These are phyloP conservation scores for Neodiprion lecontei DNA, from an alignment of 1,140 invertebrate genomes.

Conservation along the genomic window DNA sequence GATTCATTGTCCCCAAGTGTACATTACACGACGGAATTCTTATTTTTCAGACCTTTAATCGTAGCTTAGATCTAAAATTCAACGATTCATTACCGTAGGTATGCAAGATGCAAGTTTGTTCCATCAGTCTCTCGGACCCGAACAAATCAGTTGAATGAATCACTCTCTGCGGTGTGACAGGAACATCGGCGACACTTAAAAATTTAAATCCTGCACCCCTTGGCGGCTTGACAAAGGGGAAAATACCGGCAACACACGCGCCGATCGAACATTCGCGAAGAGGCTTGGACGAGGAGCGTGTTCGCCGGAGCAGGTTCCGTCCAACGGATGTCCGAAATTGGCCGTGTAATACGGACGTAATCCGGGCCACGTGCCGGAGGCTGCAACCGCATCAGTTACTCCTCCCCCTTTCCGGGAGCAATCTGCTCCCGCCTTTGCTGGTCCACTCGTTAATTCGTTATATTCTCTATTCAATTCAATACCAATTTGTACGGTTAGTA, in stretches of 20 bases:
- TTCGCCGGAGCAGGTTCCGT: conserved; percentile 13
- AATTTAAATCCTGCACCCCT: not conserved
- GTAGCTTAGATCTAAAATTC: no score
- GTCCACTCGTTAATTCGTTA: conserved; percentile 13
- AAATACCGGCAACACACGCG: not conserved
- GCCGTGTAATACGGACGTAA: conserved; percentile 51
- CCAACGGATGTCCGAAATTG: conserved; percentile 53
- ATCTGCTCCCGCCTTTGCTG: conserved; percentile 31
- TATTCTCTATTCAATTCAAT: conserved; percentile 39
- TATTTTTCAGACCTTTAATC: no score
- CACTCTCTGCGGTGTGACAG: not conserved
- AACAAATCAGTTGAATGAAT: not conserved
- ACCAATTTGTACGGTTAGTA: conserved; percentile 45
- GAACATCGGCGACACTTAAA: not conserved
- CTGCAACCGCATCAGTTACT: conserved; percentile 29
- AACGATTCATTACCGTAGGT: no score
- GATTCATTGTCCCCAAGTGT: no score
- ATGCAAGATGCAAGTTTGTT: no score
- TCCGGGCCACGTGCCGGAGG: conserved; percentile 53
- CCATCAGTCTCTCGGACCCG: no score
- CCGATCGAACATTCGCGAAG: not conserved
- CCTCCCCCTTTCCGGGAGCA: conserved; percentile 28
- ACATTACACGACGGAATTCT: no score
- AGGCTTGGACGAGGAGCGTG: conserved; percentile 32
- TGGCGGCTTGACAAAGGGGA: not conserved